A percentile compares a stretch with the other conserved stretches of the same genome.
phyloP scores from a whole-genome alignment of 2,113 vertebrate species.

The Corythornis cristatus region DNA sequence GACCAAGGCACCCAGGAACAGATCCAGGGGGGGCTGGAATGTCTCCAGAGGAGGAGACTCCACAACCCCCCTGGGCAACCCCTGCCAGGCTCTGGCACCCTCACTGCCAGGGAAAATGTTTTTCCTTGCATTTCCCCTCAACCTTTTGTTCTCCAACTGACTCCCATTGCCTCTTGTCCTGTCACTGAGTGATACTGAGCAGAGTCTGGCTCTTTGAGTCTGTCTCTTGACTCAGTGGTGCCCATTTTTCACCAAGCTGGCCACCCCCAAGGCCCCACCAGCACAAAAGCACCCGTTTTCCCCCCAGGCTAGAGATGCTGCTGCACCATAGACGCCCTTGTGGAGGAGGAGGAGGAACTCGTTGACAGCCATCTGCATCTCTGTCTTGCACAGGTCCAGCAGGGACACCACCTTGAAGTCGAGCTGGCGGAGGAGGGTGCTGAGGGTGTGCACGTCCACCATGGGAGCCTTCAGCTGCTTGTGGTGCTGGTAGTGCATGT shows the following conservation, averaged over 20 bases:
- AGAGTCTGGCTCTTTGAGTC: too few species aligned
- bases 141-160: too few species aligned
- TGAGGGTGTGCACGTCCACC: constrained; percentile 83
- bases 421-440: constrained; percentile 83
- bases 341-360: constrained; percentile 87
- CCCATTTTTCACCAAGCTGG: background rate
- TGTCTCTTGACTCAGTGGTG: background rate
- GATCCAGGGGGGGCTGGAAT: too few species aligned
- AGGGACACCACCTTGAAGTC: constrained; percentile 90
- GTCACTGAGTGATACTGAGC: too few species aligned
- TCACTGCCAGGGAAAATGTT: too few species aligned
- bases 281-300: background rate
- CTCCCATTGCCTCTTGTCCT: too few species aligned
- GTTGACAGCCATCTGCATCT: constrained; percentile 85
- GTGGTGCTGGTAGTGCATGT: constrained; percentile 87
- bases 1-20: too few species aligned
- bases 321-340: constrained; percentile 84
- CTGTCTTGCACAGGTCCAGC: constrained; percentile 84
- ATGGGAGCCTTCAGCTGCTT: constrained; percentile 82
- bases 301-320: fast-evolving
- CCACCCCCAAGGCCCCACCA: background rate
- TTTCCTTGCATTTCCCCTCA: too few species aligned
- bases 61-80: too few species aligned
- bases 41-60: too few species aligned
- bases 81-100: too few species aligned